Evolutionary conservation across 2,113 vertebrate genomes (phyloP), one percentile per base, ranked within the genome.

Genomic region (Microcebus lehilahytsara): DNA sequence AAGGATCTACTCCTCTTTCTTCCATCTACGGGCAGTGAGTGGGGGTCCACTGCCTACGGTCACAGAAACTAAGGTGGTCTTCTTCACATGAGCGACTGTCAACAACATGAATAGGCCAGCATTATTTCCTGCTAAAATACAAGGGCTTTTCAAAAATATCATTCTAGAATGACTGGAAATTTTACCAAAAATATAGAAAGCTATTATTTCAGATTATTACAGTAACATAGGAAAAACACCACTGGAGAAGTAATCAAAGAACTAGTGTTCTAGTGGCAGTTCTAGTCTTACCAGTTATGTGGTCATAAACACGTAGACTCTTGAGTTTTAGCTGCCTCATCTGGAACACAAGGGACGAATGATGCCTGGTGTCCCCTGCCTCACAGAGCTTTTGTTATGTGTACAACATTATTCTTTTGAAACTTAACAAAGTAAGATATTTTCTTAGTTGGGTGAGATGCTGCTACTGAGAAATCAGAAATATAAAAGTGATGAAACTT

Each of bases 171-270:
- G 83, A 91, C 81, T 92, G 83, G 81, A 94, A 92, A 64, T 53
- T 62, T 96, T 93, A 75, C 66, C 81, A 20, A 46, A 87, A 93
- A 79, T 79, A 10, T 46, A 87, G 78, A 37, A 81, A 96, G 56
- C 46, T 51, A 53, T 90, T 91, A 80, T 85, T 95, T 79, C 91
- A 78, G 74, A 79, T 92, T 13, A 85, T 94, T 91, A 56, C 3
- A 32, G 75, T 81, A 85, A 94, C 23, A 49, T 5, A 37, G 30
- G 34, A 30, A n/a, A 20, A 9, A 32, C 75, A 79, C 23, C 37
- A 67, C 49, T 25, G 83, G 8, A 9, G 66, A 93, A 79, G 46
- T 53, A 66, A 85, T 91, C 78, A 91, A 97, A 96, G 92, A 87
- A 23, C 60, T 25, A 71, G 49, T 93, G 56, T 96, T 97, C 37